phyloP scores from a whole-genome alignment of 2,888 invertebrate species.

The Linnaemya vulpina region DNA sequence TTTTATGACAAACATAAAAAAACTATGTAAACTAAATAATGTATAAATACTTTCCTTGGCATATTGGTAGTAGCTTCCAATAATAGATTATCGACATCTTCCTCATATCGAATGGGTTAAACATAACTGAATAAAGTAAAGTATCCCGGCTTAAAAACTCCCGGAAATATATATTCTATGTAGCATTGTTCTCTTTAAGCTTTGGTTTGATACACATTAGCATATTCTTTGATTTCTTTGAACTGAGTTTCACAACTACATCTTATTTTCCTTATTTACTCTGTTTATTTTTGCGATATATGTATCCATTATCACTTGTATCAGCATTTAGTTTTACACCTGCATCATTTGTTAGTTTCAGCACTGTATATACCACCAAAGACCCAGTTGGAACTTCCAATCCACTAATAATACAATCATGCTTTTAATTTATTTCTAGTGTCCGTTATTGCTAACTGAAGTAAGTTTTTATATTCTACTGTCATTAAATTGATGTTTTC shows the following conservation, averaged over 20 bases:
- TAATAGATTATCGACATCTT: constrained; percentile 8
- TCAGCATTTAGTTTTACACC: background rate
- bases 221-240: constrained; percentile 1
- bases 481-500: no score
- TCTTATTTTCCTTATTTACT: background rate
- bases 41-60: no score
- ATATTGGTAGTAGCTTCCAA: background rate
- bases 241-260: background rate
- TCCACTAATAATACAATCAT: no score
- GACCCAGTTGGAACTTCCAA: no score
- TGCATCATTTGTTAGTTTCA: constrained; percentile 1
- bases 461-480: no score
- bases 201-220: constrained; percentile 16
- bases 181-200: constrained; percentile 5
- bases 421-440: no score
- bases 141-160: constrained; percentile 17
- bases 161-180: background rate
- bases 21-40: no score
- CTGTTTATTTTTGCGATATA: constrained; percentile 8
- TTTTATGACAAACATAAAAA: no score
- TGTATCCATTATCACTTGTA: background rate
- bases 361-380: no score
- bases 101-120: background rate
- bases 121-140: constrained; percentile 18
- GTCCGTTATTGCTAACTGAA: no score